A percentile compares a stretch with the other conserved stretches of the same genome.
Evolutionary conservation across 2,113 vertebrate species (phyloP).

Genomic region (Himantopus leucocephalus): DNA sequence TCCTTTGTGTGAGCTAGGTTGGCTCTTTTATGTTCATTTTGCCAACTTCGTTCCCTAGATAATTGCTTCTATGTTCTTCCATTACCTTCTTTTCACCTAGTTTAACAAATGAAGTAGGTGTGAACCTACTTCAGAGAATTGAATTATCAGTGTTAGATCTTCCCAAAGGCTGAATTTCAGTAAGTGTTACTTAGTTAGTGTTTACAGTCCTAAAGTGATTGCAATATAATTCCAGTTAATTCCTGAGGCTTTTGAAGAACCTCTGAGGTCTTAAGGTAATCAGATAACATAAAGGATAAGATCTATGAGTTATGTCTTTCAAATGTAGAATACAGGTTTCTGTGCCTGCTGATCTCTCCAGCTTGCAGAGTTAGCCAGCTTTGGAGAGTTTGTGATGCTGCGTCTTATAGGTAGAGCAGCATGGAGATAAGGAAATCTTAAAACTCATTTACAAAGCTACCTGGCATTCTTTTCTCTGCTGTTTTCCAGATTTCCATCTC

Average conservation of each 20-base stretch:
- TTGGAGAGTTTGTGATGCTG: neutral
- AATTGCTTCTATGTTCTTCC: neutral
- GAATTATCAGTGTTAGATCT: neutral
- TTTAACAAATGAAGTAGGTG: neutral
- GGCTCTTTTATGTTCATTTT: neutral
- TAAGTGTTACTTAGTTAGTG: neutral
- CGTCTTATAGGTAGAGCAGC: accelerated
- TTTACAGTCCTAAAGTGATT: neutral
- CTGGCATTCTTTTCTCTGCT: neutral
- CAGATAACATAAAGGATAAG: neutral
- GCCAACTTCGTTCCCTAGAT: neutral
- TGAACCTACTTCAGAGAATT: neutral
- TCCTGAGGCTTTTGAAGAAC: neutral
- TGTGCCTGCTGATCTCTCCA: neutral
- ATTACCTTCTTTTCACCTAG: neutral
- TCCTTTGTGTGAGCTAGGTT: neutral
- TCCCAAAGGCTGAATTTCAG: neutral
- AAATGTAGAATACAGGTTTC: neutral
- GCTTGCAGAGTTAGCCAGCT: neutral
- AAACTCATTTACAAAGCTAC: neutral
- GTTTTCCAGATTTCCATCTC: neutral
- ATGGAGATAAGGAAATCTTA: neutral
- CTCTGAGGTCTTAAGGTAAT: neutral
- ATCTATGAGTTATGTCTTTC: neutral
- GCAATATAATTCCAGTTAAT: neutral